Evolutionary conservation across 2,888 invertebrate genomes (phyloP), one percentile per base, ranked within the genome.

Genomic region (Macropis europaea): DNA sequence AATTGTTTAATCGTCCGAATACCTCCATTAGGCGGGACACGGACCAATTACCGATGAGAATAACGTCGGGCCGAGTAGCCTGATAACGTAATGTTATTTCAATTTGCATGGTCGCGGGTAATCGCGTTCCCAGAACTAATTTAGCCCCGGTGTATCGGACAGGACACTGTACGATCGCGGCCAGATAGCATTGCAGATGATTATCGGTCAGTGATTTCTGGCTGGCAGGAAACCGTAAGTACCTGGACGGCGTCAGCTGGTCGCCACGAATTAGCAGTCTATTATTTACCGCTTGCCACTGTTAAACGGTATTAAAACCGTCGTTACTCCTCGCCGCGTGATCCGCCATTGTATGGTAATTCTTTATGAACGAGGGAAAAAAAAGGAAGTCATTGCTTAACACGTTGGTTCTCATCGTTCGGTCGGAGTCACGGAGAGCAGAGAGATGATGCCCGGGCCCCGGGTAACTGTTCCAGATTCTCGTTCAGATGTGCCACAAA

Each of bases 401-500:
- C 45, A 6, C 6, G 19, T 15, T 17, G 19, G 11, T 3, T 17
- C 6, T 22, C 6, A 5, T 22, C 32, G 42, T n/a, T 15, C 30
- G 4, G 28, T 68, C 56, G 45, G 24, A 42, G 32, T 40, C 53
- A 7, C 40, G 38, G 34, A 34, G 36, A 28, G 30, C 6, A 9
- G 26, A 15, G 34, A n/a, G 9, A 19, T 2, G 32, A 32, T 17
- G n/a, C 19, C 36, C 40, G 56, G 7, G 7, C 13, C n/a, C 30
- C 47, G 68, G 70, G 72, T 62, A 72, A 56, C 60, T 52, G 59
- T 73, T 67, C 67, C 70, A 73, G 68, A 73, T 79, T 76, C 76
- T 61, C 79, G 56, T 73, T 73, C 67, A 45, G 75, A 64, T 76
- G 63, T 66, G 71, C 57, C 75, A 73, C 75, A 80, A 80, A 73